Percentiles rank a stretch among this genome's conserved stretches.
phyloP scores from a whole-genome alignment of 2,113 vertebrate genomes.

The Pollimyrus isidori region DNA sequence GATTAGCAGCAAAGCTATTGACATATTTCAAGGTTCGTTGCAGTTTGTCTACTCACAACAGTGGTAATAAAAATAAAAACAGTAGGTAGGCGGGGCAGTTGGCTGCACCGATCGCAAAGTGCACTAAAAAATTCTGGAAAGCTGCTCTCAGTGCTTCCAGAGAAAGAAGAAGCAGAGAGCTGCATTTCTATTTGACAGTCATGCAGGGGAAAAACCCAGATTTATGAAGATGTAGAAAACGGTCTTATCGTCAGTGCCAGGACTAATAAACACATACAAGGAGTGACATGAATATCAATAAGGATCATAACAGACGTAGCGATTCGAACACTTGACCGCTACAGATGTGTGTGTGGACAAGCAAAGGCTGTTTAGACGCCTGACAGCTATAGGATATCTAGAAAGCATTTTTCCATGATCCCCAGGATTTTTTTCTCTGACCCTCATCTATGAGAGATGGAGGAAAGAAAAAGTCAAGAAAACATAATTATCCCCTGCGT shows the following conservation, averaged over 20 bases:
- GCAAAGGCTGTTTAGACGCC: not conserved
- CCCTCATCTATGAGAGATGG: not conserved
- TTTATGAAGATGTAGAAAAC: not conserved
- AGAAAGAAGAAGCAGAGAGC: not conserved
- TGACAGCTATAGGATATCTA: not conserved
- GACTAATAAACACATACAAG: not conserved
- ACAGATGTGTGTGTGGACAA: too few relatives aligned
- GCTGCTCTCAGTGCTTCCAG: not conserved
- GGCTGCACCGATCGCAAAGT: not conserved
- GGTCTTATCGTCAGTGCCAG: not conserved
- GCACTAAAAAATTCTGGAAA: not conserved
- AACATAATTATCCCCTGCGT: not conserved
- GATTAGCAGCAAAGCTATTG: not conserved
- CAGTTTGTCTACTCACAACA: not conserved
- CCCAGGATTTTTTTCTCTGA: not conserved
- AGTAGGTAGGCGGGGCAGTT: not conserved
- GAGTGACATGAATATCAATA: not conserved
- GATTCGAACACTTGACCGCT: not conserved
- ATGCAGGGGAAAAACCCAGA: not conserved
- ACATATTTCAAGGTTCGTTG: not conserved
- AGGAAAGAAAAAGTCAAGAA: not conserved
- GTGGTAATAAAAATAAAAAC: not conserved
- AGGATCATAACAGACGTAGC: not conserved
- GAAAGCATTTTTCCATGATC: not conserved
- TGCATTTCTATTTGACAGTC: not conserved